Base-by-base conservation (phyloP, 2,113 vertebrate species). In the Coptodon rendalli region DNA sequence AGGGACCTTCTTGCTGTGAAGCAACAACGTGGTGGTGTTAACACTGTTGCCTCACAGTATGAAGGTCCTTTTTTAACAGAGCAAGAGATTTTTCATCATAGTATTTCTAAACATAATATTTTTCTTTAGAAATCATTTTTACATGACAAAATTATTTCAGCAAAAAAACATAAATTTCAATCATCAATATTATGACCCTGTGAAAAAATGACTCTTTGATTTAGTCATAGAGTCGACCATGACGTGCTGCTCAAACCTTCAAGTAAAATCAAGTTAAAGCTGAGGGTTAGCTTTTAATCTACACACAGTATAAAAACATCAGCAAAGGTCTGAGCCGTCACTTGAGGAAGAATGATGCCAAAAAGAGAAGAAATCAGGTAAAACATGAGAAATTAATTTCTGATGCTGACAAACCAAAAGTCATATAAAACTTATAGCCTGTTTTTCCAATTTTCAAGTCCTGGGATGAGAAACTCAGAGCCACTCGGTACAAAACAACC, bases 381-480 rank as follows among this genome's bases (percentile, higher is more conserved):
- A 66, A 38, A 66, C 34, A 13, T 5, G 6, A 38, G 10, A 2
- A n/a, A n/a, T 6, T 66, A 5, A 66, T 13, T 38, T 66, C 2
- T 66, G 61, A 2, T 66, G 61, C 61, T 38, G 61, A 66, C 34
- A 66, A 66, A 38, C 0, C 61, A 66, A 66, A 66, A 0, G 19
- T 66, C 2, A 0, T 5, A n/a, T 38, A 34, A 34, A 66, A 66
- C 6, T n/a, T 66, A 0, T 66, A 0, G 17, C 17, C 61, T 66
- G 19, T 38, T 66, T 66, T 38, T 22, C 34, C 61, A 0, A 0
- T 66, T 38, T 38, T 66, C 61, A 66, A 66, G 34, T 66, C 61
- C 61, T 66, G 6, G 34, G 61, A 66, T 66, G 61, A 1, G 34
- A 40, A 22, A 40, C 13, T 68, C 11, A 38, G 11, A 68, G 17